Evolutionary conservation across 23 tunicate genomes (phyloP), one percentile per base, ranked within the genome.

Genomic region (Aplidium turbinatum): DNA sequence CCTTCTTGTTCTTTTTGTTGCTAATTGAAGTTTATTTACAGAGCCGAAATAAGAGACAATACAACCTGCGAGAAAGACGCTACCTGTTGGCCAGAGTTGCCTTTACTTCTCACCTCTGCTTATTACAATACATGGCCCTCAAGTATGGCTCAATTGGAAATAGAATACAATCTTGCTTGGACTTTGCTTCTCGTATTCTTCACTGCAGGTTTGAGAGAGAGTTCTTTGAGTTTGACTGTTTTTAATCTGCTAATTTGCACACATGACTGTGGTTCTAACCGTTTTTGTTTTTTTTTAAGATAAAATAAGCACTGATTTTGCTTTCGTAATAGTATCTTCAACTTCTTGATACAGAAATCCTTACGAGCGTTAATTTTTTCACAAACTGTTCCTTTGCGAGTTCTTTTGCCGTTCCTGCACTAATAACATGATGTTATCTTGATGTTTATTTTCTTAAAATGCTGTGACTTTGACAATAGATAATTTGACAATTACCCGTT

Each of bases 1-100:
- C n/a, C n/a, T n/a, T n/a, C n/a, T n/a, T n/a, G n/a, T n/a, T n/a
- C n/a, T n/a, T n/a, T n/a, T n/a, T n/a, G n/a, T n/a, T n/a, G n/a
- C n/a, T n/a, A n/a, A n/a, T n/a, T n/a, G n/a, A n/a, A n/a, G n/a
- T n/a, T 73, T n/a, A n/a, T n/a, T n/a, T 75, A 27, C 73, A 82
- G 87, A 20, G 52, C 52, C 61, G 83, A 84, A 20, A 29, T 77
- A n/a, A 54, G 33, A 27, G 60, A 70, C 24, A 68, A 68, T 28
- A 48, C 36, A 22, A 64, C 87, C 27, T 88, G 96, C 39, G 63
- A 35, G 5, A 68, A 47, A 31, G 96, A 88, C 74, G 83, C 83
- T 3, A 88, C 87, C 23, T 88, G 96, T 63, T 88, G 96, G 96
- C 71, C 82, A 31, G 87, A 88, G 38, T 35, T 88, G 54, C 68